These are phyloP conservation scores for Camponotus pennsylvanicus DNA, from an alignment of 1,140 invertebrate species.

Conservation along the genomic window DNA sequence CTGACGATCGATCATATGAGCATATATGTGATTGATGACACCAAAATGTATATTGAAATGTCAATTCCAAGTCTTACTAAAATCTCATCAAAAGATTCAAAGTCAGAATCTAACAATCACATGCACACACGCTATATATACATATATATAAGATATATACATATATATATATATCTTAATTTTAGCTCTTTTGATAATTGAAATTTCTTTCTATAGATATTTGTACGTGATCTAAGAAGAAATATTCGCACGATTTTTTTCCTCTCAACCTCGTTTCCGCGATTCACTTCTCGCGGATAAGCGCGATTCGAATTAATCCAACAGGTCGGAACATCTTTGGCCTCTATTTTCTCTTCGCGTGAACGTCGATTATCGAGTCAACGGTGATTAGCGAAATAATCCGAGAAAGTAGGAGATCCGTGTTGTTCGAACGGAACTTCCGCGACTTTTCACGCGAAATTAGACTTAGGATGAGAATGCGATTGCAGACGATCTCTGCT, in stretches of 20 bases:
- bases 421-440: conserved; percentile 33
- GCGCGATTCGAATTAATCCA: conserved; percentile 43
- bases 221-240: background rate
- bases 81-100: too few relatives aligned
- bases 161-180: background rate
- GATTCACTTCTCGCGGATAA: conserved; percentile 11
- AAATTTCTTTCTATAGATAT: background rate
- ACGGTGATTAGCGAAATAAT: conserved; percentile 47
- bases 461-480: conserved; percentile 15
- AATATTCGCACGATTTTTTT: conserved; percentile 1
- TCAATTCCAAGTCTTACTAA: background rate
- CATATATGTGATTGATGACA: conserved; percentile 34
- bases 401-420: conserved; percentile 54
- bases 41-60: background rate
- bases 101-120: background rate
- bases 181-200: background rate
- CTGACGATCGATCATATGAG: conserved; percentile 16
- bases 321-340: conserved; percentile 33
- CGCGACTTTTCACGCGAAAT: conserved; percentile 5
- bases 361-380: conserved; percentile 41
- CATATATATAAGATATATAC: too few relatives aligned
- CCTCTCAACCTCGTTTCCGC: conserved; percentile 36
- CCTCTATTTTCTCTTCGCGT: conserved; percentile 47
- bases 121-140: too few relatives aligned
- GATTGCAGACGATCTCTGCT: conserved; percentile 46